Conservation (phyloP, 2,888 invertebrate genomes). For the Eristalinus aeneus region DNA sequence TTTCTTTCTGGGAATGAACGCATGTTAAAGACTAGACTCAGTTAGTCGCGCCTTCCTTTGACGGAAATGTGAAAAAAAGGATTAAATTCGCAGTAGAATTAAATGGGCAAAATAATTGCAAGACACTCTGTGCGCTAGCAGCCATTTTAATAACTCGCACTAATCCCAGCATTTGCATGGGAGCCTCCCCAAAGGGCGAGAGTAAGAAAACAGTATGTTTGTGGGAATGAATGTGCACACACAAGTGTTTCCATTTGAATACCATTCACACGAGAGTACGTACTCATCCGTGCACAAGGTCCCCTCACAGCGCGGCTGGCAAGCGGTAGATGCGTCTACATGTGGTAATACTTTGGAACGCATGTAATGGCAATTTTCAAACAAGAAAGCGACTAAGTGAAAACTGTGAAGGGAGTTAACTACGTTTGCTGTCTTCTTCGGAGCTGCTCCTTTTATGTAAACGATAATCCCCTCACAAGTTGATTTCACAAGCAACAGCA, state of each 20-base stretch:
- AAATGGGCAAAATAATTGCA: neutral
- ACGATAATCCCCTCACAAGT: constrained; percentile 8
- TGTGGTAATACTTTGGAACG: constrained; percentile 1
- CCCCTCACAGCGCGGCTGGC: neutral
- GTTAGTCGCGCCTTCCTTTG: neutral
- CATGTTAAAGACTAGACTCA: neutral
- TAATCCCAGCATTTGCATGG: neutral
- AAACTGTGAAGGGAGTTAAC: neutral
- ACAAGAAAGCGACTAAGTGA: neutral
- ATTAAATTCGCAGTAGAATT: neutral
- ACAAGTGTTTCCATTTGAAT: neutral
- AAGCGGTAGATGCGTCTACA: constrained; percentile 1
- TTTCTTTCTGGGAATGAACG: neutral
- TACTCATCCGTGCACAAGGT: neutral
- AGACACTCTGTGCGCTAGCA: neutral
- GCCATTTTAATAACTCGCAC: neutral
- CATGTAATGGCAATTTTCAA: constrained; percentile 12
- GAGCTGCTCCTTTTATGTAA: neutral
- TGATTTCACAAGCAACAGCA: constrained; percentile 13
- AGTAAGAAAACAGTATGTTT: neutral
- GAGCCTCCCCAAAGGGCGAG: neutral
- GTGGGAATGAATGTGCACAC: neutral
- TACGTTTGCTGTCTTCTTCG: neutral
- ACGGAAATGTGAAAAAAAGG: neutral
- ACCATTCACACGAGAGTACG: neutral